phyloP scores from a whole-genome alignment of 2,888 invertebrate genomes.

The Heteropelma amictum region DNA sequence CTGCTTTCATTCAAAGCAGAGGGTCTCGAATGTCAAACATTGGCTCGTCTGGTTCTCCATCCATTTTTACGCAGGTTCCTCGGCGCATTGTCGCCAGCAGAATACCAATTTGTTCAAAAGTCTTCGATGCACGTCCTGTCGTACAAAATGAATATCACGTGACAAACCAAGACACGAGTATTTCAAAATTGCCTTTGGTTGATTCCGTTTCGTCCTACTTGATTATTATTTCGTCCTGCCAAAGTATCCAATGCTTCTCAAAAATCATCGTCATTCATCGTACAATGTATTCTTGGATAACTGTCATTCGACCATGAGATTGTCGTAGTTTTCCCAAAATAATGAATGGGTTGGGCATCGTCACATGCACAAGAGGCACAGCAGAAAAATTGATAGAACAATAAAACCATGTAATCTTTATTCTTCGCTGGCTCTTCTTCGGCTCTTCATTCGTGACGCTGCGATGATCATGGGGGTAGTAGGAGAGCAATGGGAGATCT shows the following conservation, averaged over 20 bases:
- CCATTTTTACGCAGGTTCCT: conserved; percentile 57
- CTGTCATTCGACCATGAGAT: too few relatives aligned
- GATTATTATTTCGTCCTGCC: too few relatives aligned
- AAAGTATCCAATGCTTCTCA: too few relatives aligned
- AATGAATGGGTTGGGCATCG: not conserved
- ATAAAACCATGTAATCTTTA: conserved; percentile 29
- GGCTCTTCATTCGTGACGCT: conserved; percentile 17
- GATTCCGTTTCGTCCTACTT: too few relatives aligned
- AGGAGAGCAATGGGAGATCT: conserved; percentile 67
- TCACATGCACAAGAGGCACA: conserved; percentile 1
- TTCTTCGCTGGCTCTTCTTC: conserved; percentile 18
- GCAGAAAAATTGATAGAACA: conserved; percentile 4
- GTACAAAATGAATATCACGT: too few relatives aligned
- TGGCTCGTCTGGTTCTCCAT: conserved; percentile 49
- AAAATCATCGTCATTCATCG: too few relatives aligned
- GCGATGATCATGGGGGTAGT: conserved; percentile 29
- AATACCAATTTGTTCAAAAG: conserved; percentile 59
- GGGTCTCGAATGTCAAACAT: conserved; percentile 69
- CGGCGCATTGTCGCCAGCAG: conserved; percentile 66
- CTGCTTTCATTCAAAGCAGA: conserved; percentile 67
- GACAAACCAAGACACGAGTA: too few relatives aligned
- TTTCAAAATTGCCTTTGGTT: too few relatives aligned
- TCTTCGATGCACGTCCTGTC: too few relatives aligned
- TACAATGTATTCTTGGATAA: too few relatives aligned
- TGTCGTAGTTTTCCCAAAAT: too few relatives aligned